Conservation (phyloP, 2,888 invertebrate genomes). For the Amiota mariae region DNA sequence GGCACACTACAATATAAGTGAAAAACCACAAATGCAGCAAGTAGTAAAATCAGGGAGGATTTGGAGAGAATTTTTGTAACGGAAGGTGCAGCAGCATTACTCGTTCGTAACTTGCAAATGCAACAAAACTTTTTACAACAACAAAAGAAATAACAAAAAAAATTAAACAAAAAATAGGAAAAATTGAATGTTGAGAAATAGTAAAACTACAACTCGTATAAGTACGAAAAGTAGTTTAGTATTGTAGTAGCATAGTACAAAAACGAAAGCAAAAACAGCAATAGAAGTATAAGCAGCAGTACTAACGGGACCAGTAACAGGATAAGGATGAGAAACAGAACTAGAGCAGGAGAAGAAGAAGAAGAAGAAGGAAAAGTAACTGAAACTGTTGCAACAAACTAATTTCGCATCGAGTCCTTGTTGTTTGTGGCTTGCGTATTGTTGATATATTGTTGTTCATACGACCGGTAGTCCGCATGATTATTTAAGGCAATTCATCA, state of each 20-base stretch:
- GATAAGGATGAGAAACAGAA: not conserved
- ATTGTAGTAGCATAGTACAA: not conserved
- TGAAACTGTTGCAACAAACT: constrained; percentile 1
- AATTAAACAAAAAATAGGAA: constrained; percentile 31
- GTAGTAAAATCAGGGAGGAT: not conserved
- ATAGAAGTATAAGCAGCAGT: not conserved
- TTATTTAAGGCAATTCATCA: too few species aligned
- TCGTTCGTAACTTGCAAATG: constrained; percentile 10
- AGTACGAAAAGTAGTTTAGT: constrained; percentile 7
- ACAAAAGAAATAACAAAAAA: constrained; percentile 29
- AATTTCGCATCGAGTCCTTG: not conserved
- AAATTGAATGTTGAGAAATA: not conserved
- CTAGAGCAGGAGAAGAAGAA: too few species aligned
- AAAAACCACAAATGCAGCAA: constrained; percentile 25
- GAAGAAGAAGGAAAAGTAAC: too few species aligned
- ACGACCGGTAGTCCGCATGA: too few species aligned
- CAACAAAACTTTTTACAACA: constrained; percentile 18
- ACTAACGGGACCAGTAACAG: not conserved
- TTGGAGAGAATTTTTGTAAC: not conserved
- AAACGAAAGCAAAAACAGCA: not conserved
- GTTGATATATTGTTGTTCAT: too few species aligned
- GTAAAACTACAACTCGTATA: too few species aligned
- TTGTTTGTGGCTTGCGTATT: not conserved
- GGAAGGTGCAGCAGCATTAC: constrained; percentile 16
- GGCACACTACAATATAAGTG: not conserved